Evolutionary conservation across 2,797 vertebrate species (phyloP).

Genomic region (Sphenodon punctatus): DNA sequence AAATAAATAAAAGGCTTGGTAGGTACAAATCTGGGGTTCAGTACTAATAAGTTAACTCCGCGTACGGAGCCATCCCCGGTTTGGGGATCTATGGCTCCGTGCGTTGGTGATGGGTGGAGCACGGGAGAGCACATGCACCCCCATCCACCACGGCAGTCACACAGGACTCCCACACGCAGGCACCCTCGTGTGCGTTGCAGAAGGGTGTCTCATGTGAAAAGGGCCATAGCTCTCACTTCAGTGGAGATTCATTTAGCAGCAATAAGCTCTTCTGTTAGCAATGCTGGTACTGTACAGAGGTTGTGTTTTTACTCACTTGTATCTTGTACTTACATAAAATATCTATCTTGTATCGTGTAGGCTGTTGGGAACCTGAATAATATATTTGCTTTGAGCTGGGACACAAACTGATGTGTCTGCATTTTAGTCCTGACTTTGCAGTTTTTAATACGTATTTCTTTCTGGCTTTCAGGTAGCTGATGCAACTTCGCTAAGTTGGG

Average conservation of each 20-base stretch:
- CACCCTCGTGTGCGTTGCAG: too few relatives aligned
- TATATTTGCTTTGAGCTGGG: fast-evolving
- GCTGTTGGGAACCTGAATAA: background rate
- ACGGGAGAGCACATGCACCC: too few relatives aligned
- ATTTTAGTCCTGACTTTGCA: background rate
- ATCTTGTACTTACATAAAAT: background rate
- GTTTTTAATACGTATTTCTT: fast-evolving
- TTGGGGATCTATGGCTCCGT: too few relatives aligned
- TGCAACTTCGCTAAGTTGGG: conserved; percentile 84
- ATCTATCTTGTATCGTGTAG: fast-evolving
- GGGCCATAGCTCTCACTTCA: too few relatives aligned
- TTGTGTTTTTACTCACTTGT: background rate
- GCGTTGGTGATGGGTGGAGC: too few relatives aligned
- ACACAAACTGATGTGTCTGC: fast-evolving
- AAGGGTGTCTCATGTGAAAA: too few relatives aligned
- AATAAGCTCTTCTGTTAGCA: background rate
- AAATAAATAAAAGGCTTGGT: background rate
- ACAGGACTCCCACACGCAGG: too few relatives aligned
- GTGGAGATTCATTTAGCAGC: too few relatives aligned
- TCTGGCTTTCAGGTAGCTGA: conserved; percentile 77
- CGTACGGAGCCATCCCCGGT: too few relatives aligned
- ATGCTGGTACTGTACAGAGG: background rate
- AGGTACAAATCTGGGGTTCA: background rate
- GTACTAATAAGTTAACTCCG: too few relatives aligned
- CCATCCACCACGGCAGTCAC: too few relatives aligned